These are phyloP conservation scores for Shinisaurus crocodilurus DNA, from an alignment of 2,113 vertebrate genomes.

Conservation along the genomic window DNA sequence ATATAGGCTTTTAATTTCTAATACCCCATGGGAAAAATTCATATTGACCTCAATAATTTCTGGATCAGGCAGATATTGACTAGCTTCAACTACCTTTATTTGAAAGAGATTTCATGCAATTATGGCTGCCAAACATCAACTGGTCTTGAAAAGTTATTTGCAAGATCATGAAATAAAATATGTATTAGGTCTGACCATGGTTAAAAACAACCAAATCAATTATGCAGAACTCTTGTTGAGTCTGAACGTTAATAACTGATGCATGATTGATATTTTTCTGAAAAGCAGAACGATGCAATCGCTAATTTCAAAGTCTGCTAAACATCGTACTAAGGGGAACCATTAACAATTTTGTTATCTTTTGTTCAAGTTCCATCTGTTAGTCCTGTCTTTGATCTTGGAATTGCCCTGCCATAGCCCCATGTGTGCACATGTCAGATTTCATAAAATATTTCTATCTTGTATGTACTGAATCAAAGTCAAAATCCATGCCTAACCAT, in stretches of 20 bases:
- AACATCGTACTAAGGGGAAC: background rate
- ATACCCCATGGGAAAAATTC: background rate
- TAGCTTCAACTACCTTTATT: background rate
- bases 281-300: background rate
- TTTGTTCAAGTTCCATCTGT: background rate
- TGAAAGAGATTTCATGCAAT: background rate
- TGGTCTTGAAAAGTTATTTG: background rate
- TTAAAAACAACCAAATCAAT: constrained; percentile 12
- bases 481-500: background rate
- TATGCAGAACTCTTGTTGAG: constrained; percentile 2
- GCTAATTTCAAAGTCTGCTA: background rate
- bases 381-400: background rate
- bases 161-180: constrained; percentile 1
- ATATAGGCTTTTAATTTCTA: background rate
- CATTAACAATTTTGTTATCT: background rate
- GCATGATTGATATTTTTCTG: background rate
- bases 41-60: background rate
- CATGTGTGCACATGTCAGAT: background rate
- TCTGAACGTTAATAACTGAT: background rate
- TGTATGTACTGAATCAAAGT: background rate
- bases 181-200: background rate
- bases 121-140: background rate
- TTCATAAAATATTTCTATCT: background rate
- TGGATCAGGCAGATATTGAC: background rate
- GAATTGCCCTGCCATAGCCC: background rate